Conservation (phyloP, 2,888 invertebrate genomes). For the Pheosia tremula region DNA sequence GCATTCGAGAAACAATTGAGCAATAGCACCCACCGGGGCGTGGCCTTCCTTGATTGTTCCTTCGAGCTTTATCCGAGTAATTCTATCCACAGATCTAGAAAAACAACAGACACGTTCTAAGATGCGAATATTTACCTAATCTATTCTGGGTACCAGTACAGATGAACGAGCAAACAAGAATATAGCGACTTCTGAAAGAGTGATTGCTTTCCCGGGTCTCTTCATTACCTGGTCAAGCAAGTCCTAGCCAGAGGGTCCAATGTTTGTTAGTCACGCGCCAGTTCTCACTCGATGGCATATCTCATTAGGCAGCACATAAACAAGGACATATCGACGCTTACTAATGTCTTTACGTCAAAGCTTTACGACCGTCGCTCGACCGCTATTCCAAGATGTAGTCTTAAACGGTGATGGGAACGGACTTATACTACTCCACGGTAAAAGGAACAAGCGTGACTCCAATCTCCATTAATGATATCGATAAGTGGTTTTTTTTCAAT, state of each 20-base stretch:
- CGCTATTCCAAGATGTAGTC: conserved; percentile 59
- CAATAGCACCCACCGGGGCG: conserved; percentile 57
- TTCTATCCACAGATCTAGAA: conserved; percentile 40
- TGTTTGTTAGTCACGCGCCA: conserved; percentile 67
- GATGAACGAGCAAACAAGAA: conserved; percentile 26
- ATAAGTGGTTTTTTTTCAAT: conserved; percentile 18
- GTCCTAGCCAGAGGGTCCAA: conserved; percentile 46
- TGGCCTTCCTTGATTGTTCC: conserved; percentile 62
- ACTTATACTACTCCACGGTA: conserved; percentile 45
- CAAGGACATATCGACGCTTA: conserved; percentile 72
- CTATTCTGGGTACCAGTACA: conserved; percentile 3
- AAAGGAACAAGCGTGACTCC: background rate
- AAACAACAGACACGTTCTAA: conserved; percentile 28
- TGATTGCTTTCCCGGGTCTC: conserved; percentile 46
- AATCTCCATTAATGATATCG: conserved; percentile 35
- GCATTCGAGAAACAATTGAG: conserved; percentile 63
- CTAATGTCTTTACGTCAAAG: conserved; percentile 71
- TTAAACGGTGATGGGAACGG: conserved; percentile 48
- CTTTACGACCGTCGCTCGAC: conserved; percentile 64
- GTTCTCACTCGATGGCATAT: conserved; percentile 60
- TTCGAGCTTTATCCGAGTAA: conserved; percentile 47
- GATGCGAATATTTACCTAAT: background rate
- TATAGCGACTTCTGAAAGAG: conserved; percentile 23
- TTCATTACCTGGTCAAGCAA: conserved; percentile 38
- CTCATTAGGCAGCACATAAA: conserved; percentile 77